Conservation (phyloP, 2,113 vertebrate genomes). For the Dromaius novaehollandiae region DNA sequence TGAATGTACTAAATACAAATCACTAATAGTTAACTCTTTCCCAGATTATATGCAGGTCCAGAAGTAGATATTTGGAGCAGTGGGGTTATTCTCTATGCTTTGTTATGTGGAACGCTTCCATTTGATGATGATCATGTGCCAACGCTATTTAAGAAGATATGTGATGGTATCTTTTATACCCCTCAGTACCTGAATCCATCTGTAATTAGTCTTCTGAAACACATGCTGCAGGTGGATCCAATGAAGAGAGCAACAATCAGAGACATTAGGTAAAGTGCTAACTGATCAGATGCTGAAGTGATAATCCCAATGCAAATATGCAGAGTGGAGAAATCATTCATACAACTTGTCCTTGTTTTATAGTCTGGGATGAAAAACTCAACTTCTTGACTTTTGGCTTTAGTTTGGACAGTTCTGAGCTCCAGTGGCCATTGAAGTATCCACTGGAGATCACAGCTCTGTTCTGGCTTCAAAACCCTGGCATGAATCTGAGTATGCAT, state of each 20-base stretch:
- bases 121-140: conserved; percentile 99
- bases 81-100: conserved; percentile 96
- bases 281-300: neutral
- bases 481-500: neutral
- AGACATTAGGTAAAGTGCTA: conserved; percentile 88
- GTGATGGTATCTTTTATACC: conserved; percentile 97
- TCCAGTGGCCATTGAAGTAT: neutral
- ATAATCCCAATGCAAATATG: neutral
- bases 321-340: neutral
- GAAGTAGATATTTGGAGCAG: conserved; percentile 99
- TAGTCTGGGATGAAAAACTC: neutral
- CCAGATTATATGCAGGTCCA: conserved; percentile 94
- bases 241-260: conserved; percentile 98
- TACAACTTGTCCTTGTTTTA: neutral
- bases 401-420: neutral
- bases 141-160: conserved; percentile 99
- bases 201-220: conserved; percentile 92
- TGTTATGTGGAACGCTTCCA: conserved; percentile 95
- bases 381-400: neutral
- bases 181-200: conserved; percentile 94
- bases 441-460: neutral
- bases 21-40: conserved; percentile 27
- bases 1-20: neutral
- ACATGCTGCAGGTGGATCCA: conserved; percentile 98
- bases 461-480: neutral